Conservation (phyloP, 2,888 invertebrate genomes). For the Brenthis daphne region DNA sequence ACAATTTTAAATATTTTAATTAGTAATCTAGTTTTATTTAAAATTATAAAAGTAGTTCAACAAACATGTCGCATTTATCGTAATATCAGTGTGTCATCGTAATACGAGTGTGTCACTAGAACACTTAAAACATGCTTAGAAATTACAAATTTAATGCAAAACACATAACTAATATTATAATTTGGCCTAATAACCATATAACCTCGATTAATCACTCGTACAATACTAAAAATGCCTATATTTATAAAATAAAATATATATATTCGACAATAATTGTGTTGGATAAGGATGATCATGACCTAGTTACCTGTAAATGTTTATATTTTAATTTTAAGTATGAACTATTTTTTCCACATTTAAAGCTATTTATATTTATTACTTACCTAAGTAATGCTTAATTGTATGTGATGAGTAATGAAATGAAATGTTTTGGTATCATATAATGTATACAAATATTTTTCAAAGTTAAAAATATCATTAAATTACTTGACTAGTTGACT, state of each 20-base stretch:
- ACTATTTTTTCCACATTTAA: not conserved
- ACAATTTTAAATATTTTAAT: too few relatives aligned
- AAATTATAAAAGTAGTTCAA: slow-evolving; percentile 14
- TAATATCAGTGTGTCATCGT: slow-evolving; percentile 19
- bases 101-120: slow-evolving; percentile 26
- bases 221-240: slow-evolving; percentile 1
- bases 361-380: not conserved
- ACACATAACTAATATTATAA: slow-evolving; percentile 19
- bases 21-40: too few relatives aligned
- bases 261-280: slow-evolving; percentile 16
- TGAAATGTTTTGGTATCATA: too few relatives aligned
- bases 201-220: slow-evolving; percentile 28
- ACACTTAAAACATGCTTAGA: slow-evolving; percentile 8
- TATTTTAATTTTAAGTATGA: slow-evolving; percentile 5
- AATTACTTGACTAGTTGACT: not conserved
- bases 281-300: slow-evolving; percentile 5
- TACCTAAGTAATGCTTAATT: too few relatives aligned
- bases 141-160: slow-evolving; percentile 17
- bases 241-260: slow-evolving; percentile 3
- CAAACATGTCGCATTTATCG: slow-evolving; percentile 11
- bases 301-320: slow-evolving; percentile 5
- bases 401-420: too few relatives aligned
- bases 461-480: too few relatives aligned
- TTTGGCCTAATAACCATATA: slow-evolving; percentile 30
- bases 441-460: too few relatives aligned